Conservation (phyloP, 2,113 vertebrate species). For the Gallinago media region DNA sequence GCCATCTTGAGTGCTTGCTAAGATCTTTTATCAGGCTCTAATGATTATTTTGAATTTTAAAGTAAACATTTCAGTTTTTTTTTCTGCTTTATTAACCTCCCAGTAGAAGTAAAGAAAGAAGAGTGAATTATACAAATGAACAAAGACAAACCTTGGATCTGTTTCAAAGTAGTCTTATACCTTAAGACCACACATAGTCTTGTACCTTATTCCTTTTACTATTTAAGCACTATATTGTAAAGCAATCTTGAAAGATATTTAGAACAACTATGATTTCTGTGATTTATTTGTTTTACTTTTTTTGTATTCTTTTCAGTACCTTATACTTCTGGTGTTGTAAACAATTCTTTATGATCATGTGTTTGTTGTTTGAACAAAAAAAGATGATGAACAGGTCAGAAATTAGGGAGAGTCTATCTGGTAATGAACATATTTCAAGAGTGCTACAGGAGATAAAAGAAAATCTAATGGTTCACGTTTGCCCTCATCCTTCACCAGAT, state of each 20-base stretch:
- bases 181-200: not conserved
- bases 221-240: not conserved
- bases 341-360: not conserved
- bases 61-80: not conserved
- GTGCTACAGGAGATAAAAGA: not conserved
- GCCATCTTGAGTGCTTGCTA: not conserved
- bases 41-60: not conserved
- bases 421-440: not conserved
- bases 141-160: not conserved
- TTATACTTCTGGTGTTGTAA: not conserved
- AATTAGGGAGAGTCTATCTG: not conserved
- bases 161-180: not conserved
- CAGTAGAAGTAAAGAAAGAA: not conserved
- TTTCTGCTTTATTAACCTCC: not conserved
- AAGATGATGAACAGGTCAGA: not conserved
- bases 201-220: not conserved
- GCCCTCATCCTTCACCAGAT: not conserved
- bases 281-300: not conserved
- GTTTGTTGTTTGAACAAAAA: not conserved
- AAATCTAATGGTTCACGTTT: not conserved
- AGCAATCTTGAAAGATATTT: not conserved
- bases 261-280: not conserved
- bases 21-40: not conserved
- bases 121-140: not conserved
- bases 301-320: not conserved